These are phyloP conservation scores for Parochlus steinenii DNA, from an alignment of 2,888 invertebrate genomes.

Conservation along the genomic window DNA sequence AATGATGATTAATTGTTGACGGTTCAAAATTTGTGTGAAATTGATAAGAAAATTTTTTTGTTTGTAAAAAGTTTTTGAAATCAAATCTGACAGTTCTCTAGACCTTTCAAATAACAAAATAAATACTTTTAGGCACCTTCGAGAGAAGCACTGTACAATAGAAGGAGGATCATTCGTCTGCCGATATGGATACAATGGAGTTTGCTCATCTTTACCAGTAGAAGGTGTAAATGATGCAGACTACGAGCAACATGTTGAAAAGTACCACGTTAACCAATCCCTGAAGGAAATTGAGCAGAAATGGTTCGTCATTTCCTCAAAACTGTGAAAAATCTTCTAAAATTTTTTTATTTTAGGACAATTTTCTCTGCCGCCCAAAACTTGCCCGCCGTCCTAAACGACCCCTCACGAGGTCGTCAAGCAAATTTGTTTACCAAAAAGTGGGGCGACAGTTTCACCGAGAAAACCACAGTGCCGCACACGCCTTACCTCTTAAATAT, in stretches of 20 bases:
- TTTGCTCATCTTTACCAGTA: constrained; percentile 72
- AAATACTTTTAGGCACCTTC: constrained; percentile 53
- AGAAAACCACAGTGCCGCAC: constrained; percentile 56
- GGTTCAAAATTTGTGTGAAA: neutral
- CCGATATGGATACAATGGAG: constrained; percentile 73
- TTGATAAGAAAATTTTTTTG: neutral
- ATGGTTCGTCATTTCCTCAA: constrained; percentile 31
- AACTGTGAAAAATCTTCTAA: too few relatives aligned
- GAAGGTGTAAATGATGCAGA: constrained; percentile 79
- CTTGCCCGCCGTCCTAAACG: constrained; percentile 87
- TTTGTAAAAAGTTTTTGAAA: neutral
- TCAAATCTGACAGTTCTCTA: neutral
- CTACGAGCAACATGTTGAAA: constrained; percentile 70
- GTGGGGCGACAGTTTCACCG: constrained; percentile 93
- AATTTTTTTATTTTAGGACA: too few relatives aligned
- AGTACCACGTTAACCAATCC: constrained; percentile 37
- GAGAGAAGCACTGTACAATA: constrained; percentile 61
- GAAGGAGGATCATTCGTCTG: constrained; percentile 79
- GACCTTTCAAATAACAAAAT: constrained; percentile 13
- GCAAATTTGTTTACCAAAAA: constrained; percentile 89
- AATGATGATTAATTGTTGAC: neutral
- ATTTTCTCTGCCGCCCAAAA: constrained; percentile 80
- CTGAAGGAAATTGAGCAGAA: constrained; percentile 32
- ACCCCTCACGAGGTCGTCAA: constrained; percentile 82
- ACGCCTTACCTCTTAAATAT: constrained; percentile 73